A percentile compares a stretch with the other conserved stretches of the same genome.
These are phyloP conservation scores for Nemotelus pantherinus DNA, from an alignment of 2,888 invertebrate genomes.

Conservation along the genomic window DNA sequence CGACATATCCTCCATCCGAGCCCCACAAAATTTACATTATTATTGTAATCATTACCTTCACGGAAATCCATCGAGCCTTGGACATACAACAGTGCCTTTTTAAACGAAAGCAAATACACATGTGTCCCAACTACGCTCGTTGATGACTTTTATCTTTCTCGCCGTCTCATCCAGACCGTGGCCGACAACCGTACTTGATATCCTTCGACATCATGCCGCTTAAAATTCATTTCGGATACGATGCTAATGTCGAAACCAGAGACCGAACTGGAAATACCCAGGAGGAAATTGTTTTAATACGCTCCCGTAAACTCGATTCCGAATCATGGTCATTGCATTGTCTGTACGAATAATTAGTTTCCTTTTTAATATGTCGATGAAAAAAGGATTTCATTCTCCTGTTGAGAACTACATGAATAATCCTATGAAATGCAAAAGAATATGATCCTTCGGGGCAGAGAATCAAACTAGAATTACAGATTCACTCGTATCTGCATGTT, in stretches of 20 bases:
- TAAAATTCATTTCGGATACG: slow-evolving; percentile 33
- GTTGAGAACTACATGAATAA: slow-evolving; percentile 13
- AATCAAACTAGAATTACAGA: neutral
- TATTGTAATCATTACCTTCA: slow-evolving; percentile 28
- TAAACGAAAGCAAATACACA: slow-evolving; percentile 33
- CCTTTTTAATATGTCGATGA: slow-evolving; percentile 47
- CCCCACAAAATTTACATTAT: slow-evolving; percentile 24
- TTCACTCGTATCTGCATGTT: neutral
- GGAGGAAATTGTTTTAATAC: slow-evolving; percentile 49
- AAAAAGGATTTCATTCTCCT: slow-evolving; percentile 19
- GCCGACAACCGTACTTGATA: neutral
- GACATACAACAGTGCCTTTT: slow-evolving; percentile 9
- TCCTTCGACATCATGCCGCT: slow-evolving; percentile 35
- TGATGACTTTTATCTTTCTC: slow-evolving; percentile 40
- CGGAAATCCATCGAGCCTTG: neutral
- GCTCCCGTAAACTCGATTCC: slow-evolving; percentile 37
- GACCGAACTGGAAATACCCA: slow-evolving; percentile 7
- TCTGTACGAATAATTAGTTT: slow-evolving; percentile 46
- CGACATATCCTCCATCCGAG: neutral
- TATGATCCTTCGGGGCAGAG: neutral
- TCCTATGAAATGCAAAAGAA: neutral
- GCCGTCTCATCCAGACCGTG: neutral
- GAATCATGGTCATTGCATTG: slow-evolving; percentile 27
- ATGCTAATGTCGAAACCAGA: slow-evolving; percentile 37
- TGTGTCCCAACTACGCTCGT: neutral